A percentile compares a stretch with the other conserved stretches of the same genome.
Evolutionary conservation across 2,797 vertebrate genomes (phyloP).

Genomic region (Percopsis omiscomaycus): DNA sequence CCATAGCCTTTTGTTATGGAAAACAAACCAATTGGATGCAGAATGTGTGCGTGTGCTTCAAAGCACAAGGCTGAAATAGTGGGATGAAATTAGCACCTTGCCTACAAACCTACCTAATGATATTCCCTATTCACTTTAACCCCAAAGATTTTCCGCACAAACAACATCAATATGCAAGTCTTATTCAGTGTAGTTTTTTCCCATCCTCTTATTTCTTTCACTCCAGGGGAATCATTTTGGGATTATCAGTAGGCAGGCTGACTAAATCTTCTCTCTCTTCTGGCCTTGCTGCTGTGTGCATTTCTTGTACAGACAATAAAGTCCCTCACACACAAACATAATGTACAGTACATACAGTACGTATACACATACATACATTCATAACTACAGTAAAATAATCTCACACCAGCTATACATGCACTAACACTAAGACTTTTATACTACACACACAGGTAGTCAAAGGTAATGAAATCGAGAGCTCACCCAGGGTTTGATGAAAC

Average conservation of each 20-base stretch:
- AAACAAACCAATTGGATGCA: slow-evolving; percentile 71
- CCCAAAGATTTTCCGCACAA: slow-evolving; percentile 55
- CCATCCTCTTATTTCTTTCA: slow-evolving; percentile 34
- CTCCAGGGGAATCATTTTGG: slow-evolving; percentile 55
- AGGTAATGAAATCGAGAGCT: slow-evolving; percentile 71
- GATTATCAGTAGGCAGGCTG: slow-evolving; percentile 54
- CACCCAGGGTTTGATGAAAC: slow-evolving; percentile 77
- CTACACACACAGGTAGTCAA: slow-evolving; percentile 31
- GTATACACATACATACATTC: slow-evolving; percentile 8
- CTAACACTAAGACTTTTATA: slow-evolving; percentile 9
- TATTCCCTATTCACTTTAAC: slow-evolving; percentile 53
- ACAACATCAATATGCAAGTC: slow-evolving; percentile 71
- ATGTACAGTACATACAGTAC: slow-evolving; percentile 25
- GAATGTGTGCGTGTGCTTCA: slow-evolving; percentile 64
- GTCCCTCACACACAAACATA: not conserved
- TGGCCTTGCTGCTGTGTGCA: slow-evolving; percentile 43
- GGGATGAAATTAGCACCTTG: slow-evolving; percentile 65
- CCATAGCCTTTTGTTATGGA: slow-evolving; percentile 71
- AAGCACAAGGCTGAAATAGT: slow-evolving; percentile 73
- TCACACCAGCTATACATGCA: slow-evolving; percentile 12
- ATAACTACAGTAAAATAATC: not conserved
- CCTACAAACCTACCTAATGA: slow-evolving; percentile 65
- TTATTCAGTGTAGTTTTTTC: slow-evolving; percentile 37
- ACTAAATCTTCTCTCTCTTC: slow-evolving; percentile 25
- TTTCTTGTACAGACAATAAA: not conserved